These are phyloP conservation scores for Corbicula japonica DNA, from an alignment of 2,888 invertebrate genomes.

Conservation along the genomic window DNA sequence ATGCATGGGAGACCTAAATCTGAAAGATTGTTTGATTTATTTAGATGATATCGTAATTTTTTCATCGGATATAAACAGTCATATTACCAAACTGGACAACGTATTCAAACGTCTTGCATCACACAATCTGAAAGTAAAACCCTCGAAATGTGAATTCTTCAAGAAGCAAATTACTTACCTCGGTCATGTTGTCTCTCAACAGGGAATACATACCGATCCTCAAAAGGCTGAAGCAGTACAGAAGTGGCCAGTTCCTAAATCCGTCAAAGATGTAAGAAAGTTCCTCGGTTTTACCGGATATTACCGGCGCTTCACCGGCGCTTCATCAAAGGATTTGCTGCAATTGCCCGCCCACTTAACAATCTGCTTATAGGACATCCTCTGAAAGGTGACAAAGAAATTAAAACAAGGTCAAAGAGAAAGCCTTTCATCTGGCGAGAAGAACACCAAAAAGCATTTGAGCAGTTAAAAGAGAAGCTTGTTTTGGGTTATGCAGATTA, in stretches of 20 bases:
- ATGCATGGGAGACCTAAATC: constrained; percentile 39
- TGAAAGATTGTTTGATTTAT: constrained; percentile 49
- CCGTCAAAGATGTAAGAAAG: constrained; percentile 24
- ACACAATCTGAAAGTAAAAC: constrained; percentile 26
- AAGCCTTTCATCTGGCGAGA: no score
- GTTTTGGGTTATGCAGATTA: no score
- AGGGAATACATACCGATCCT: constrained; percentile 33
- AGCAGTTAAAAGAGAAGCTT: no score
- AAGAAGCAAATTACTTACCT: constrained; percentile 20
- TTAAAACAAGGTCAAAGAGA: no score
- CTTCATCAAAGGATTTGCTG: constrained; percentile 26
- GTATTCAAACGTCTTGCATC: constrained; percentile 6
- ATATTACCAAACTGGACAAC: not conserved
- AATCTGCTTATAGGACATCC: constrained; percentile 30
- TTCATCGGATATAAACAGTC: constrained; percentile 17
- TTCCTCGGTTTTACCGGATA: constrained; percentile 37
- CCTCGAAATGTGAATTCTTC: constrained; percentile 39
- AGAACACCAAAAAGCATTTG: no score
- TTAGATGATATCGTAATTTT: constrained; percentile 63
- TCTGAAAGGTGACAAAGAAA: constrained; percentile 6
- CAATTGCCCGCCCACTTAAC: constrained; percentile 22
- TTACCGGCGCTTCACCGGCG: constrained; percentile 21
- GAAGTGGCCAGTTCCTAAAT: constrained; percentile 31
- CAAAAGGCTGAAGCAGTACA: constrained; percentile 31
- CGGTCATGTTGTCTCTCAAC: constrained; percentile 30